Percentiles rank a stretch among this genome's conserved stretches.
These are phyloP conservation scores for Pandion haliaetus DNA, from an alignment of 2,113 vertebrate species.

Conservation along the genomic window DNA sequence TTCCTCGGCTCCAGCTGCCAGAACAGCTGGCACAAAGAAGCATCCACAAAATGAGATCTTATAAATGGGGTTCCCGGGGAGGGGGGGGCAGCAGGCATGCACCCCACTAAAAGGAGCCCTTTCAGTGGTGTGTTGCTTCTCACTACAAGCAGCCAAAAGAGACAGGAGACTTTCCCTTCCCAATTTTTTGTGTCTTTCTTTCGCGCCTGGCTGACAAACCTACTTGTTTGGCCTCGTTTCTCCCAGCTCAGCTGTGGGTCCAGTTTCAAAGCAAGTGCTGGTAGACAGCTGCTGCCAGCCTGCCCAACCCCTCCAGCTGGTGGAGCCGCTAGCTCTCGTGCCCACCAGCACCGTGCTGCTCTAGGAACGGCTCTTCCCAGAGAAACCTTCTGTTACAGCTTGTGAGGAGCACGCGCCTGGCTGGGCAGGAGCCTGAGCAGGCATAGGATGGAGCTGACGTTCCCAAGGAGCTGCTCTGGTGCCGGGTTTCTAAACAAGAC, in stretches of 20 bases:
- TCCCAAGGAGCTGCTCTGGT: neutral
- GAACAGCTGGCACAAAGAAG: neutral
- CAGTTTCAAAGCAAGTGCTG: neutral
- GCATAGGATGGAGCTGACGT: neutral
- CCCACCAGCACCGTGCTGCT: neutral
- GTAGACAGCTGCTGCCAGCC: neutral
- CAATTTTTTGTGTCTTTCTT: neutral
- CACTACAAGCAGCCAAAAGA: neutral
- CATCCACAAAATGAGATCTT: too few relatives aligned
- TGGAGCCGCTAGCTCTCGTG: neutral
- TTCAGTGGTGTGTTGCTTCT: neutral
- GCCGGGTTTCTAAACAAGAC: neutral
- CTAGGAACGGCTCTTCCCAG: neutral
- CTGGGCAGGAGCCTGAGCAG: neutral
- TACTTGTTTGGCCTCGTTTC: neutral
- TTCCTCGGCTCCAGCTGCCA: neutral
- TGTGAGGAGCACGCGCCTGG: neutral
- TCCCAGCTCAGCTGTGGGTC: neutral
- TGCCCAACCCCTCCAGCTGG: neutral
- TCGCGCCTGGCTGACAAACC: neutral
- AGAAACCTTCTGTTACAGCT: neutral
- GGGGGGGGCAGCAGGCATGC: neutral
- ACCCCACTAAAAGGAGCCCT: neutral
- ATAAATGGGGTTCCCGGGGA: neutral
- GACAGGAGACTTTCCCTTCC: neutral